These are phyloP conservation scores for Eupithecia subfuscata DNA, from an alignment of 2,888 invertebrate species.

Conservation along the genomic window DNA sequence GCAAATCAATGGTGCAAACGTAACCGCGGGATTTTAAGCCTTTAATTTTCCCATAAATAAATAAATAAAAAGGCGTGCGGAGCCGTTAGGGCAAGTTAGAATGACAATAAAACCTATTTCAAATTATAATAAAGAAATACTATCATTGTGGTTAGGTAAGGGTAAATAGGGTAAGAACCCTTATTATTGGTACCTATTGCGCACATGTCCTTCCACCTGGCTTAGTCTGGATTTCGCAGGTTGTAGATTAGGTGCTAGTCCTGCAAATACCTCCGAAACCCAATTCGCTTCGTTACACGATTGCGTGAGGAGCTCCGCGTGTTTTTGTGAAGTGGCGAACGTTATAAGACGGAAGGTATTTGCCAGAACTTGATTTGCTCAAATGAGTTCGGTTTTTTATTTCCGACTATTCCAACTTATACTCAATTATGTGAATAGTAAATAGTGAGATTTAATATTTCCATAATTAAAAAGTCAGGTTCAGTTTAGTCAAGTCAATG, in stretches of 20 bases:
- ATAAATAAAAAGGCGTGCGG: too few species aligned
- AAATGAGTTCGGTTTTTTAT: too few species aligned
- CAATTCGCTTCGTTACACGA: slow-evolving; percentile 30
- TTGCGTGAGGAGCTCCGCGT: slow-evolving; percentile 21
- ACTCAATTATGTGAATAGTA: too few species aligned
- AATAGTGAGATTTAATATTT: too few species aligned
- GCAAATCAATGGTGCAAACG: too few species aligned
- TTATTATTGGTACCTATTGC: slow-evolving; percentile 18
- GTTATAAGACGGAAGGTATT: not conserved
- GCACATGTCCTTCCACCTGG: slow-evolving; percentile 22
- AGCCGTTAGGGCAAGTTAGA: too few species aligned
- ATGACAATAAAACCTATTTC: not conserved
- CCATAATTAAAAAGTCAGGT: too few species aligned
- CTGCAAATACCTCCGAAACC: slow-evolving; percentile 17
- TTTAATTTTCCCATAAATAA: too few species aligned
- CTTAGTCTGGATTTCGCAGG: slow-evolving; percentile 24
- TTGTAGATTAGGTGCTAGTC: slow-evolving; percentile 27
- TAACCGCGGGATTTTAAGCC: too few species aligned
- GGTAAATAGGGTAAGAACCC: not conserved
- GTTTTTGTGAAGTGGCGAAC: slow-evolving; percentile 6
- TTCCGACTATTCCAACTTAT: too few species aligned
- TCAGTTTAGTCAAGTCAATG: too few species aligned
- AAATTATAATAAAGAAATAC: not conserved
- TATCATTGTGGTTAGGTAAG: not conserved
- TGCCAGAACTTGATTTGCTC: too few species aligned